Conservation (phyloP, 2,888 invertebrate genomes). For the Nasonia oneida region DNA sequence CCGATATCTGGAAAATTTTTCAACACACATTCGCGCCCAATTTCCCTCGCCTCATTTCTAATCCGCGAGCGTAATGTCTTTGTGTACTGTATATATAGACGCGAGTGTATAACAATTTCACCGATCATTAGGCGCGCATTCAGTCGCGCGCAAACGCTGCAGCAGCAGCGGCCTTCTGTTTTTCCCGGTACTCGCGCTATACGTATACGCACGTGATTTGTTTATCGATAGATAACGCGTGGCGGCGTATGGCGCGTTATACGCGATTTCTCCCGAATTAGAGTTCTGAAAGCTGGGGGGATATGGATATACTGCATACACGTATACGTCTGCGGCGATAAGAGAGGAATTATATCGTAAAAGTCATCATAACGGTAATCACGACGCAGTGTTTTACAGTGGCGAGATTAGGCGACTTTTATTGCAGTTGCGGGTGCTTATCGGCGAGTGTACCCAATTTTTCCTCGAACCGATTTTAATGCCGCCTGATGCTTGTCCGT, state of each 20-base stretch:
- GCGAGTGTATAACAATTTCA: conserved; percentile 12
- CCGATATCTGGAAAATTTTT: background rate
- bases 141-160: background rate
- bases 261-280: background rate
- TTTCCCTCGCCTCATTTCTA: background rate
- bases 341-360: background rate
- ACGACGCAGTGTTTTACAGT: background rate
- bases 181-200: background rate
- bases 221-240: background rate
- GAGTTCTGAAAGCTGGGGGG: background rate
- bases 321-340: background rate
- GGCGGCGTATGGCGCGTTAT: background rate
- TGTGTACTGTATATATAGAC: background rate
- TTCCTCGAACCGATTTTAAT: background rate
- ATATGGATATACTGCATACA: background rate
- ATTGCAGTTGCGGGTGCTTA: background rate
- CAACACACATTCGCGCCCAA: background rate
- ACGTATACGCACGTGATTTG: background rate
- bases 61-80: background rate
- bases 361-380: background rate
- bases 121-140: conserved; percentile 32
- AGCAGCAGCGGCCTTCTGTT: background rate
- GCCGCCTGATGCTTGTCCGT: no score
- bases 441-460: background rate
- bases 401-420: background rate